Evolutionary conservation across 2,797 vertebrate genomes (phyloP), one percentile per base, ranked within the genome.

Genomic region (Aeoliscus strigatus): DNA sequence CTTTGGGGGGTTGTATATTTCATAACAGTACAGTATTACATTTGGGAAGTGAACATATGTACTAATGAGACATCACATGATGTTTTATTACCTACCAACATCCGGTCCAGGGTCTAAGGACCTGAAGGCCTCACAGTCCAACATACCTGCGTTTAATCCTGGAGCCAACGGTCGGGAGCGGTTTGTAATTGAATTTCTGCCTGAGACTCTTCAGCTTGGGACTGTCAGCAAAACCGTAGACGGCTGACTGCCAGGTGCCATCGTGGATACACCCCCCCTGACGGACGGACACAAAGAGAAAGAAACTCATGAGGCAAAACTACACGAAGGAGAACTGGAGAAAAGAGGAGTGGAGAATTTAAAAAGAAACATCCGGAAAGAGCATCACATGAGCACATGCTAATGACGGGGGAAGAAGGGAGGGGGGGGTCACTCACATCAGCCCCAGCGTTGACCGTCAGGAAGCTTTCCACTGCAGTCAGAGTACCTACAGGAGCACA

Each of bases 241-340:
- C 9, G 38, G 91, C 94, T 1, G 95, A 99, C 66, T 95, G 92
- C 95, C 96, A 99, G 1, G 96, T 99, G 30, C 92, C 93, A 26
- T 96, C 94, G 1, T 98, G 91, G 76, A 92, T 39, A 52, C 77
- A 85, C 12, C 56, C 26, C 0, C 94, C 93, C 96, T 98, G 52
- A 46, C 2, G 9, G 27, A 46, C 2, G 8, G 24, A 25, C 6
- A 35, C 8, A 28, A 2, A 24, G 1, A 12, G 6, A 56, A 8
- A 23, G 6, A 40, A n/a, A 51, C 1, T 41, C 1, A 27, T 6
- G 21, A 38, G 16, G 13, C 39, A 14, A 15, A 23, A 16, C 6
- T 12, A 5, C 16, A 40, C 23, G 6, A 40, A n/a, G 9, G 15
- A 39, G 3, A n/a, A n/a, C 25, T 39, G 4, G 9, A 24, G 36